Percentiles rank a stretch among this genome's conserved stretches.
These are phyloP conservation scores for Apocrypta bakeri DNA, from an alignment of 1,140 invertebrate species.

Conservation along the genomic window DNA sequence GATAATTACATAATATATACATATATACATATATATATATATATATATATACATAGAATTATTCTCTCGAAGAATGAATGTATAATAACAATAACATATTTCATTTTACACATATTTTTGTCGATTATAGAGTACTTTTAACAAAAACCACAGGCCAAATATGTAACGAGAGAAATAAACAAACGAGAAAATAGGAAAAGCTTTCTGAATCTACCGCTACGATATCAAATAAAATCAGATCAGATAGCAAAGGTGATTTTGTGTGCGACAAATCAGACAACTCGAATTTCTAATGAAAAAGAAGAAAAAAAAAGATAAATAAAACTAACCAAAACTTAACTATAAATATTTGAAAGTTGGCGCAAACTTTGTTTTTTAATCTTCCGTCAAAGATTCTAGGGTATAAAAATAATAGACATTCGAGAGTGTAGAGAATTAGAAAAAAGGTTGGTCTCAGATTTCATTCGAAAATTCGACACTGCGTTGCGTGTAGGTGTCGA, in stretches of 20 bases:
- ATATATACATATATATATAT: too few species aligned
- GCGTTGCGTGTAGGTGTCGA: not conserved
- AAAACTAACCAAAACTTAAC: too few species aligned
- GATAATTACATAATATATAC: conserved; percentile 1
- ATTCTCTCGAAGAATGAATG: not conserved
- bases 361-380: not conserved
- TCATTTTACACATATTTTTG: not conserved
- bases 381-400: not conserved
- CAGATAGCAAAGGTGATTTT: not conserved
- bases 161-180: too few species aligned
- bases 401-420: not conserved
- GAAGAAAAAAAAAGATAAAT: too few species aligned
- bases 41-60: not conserved
- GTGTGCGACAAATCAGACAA: conserved; percentile 1
- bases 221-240: not conserved
- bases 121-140: not conserved
- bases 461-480: not conserved
- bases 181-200: not conserved
- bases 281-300: conserved; percentile 5
- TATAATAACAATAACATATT: not conserved
- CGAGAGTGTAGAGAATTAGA: not conserved
- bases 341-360: not conserved
- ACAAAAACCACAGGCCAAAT: conserved; percentile 12
- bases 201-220: conserved; percentile 7
- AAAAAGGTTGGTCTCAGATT: conserved; percentile 6